Conservation (phyloP, 2,888 invertebrate genomes). For the Thymelicus acteon region DNA sequence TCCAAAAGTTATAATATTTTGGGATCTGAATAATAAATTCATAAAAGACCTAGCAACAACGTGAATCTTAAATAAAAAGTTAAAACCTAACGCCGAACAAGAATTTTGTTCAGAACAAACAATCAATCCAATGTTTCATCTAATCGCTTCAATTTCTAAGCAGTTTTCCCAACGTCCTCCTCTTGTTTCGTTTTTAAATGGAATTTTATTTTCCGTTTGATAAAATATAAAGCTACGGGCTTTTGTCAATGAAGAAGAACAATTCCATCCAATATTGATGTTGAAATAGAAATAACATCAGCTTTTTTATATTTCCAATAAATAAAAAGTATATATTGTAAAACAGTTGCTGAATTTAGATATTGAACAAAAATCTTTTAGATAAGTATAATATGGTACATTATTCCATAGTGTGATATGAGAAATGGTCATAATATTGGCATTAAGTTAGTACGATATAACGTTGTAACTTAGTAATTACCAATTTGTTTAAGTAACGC, state of each 20-base stretch:
- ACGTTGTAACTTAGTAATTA: no score
- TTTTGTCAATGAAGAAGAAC: conserved; percentile 54
- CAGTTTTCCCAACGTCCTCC: conserved; percentile 28
- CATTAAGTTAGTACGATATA: no score
- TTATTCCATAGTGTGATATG: no score
- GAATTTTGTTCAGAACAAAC: conserved; percentile 33
- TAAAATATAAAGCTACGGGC: conserved; percentile 61
- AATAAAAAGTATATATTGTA: conserved; percentile 7
- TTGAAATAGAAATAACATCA: conserved; percentile 46
- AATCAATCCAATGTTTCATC: conserved; percentile 29
- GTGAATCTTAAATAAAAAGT: neutral
- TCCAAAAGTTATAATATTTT: no score
- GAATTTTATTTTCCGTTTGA: conserved; percentile 61
- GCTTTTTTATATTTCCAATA: conserved; percentile 40
- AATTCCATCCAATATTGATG: conserved; percentile 63
- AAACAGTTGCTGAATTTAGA: no score
- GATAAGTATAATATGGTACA: no score
- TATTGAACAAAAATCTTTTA: no score
- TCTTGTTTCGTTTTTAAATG: conserved; percentile 46
- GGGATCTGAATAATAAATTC: no score
- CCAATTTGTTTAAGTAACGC: no score
- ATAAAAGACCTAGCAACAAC: no score
- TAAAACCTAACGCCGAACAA: conserved; percentile 4
- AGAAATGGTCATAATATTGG: no score
- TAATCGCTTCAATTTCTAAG: conserved; percentile 37